These are phyloP conservation scores for Thymelicus lineola DNA, from an alignment of 2,888 invertebrate genomes.

Conservation along the genomic window DNA sequence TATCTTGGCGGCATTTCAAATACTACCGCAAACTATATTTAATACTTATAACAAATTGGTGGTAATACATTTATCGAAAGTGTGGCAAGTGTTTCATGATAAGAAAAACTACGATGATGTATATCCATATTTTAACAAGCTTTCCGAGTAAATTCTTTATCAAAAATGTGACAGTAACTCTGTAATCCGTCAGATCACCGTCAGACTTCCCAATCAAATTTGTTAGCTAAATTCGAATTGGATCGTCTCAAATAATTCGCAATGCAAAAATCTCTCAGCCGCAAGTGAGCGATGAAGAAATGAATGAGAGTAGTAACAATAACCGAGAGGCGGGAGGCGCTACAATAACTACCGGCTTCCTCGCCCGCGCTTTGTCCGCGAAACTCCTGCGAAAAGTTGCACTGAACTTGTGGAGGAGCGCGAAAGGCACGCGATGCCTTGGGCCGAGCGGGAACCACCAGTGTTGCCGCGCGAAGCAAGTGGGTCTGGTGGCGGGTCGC, in stretches of 20 bases:
- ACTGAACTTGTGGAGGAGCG: constrained; percentile 48
- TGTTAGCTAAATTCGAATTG: constrained; percentile 2
- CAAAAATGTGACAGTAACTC: constrained; percentile 24
- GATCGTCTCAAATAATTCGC: constrained; percentile 42
- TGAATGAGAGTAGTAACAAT: constrained; percentile 53
- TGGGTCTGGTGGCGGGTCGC: constrained; percentile 58
- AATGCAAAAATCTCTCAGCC: constrained; percentile 47
- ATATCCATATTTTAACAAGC: no score
- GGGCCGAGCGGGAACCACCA: constrained; percentile 63
- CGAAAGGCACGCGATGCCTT: constrained; percentile 47
- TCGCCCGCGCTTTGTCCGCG: constrained; percentile 52
- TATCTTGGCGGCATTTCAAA: constrained; percentile 77
- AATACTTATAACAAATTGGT: constrained; percentile 56
- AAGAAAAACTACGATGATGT: constrained; percentile 29
- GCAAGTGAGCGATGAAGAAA: constrained; percentile 49
- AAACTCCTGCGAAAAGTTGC: constrained; percentile 51
- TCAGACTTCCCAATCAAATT: constrained; percentile 1
- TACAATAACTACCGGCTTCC: constrained; percentile 51
- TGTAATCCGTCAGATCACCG: not conserved
- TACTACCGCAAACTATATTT: constrained; percentile 63
- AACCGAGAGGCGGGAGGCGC: constrained; percentile 49
- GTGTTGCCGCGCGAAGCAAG: constrained; percentile 53
- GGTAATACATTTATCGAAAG: constrained; percentile 50
- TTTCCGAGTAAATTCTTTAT: constrained; percentile 16
- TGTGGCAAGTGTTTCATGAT: constrained; percentile 42